Percentiles rank a stretch among this genome's conserved stretches.
phyloP scores from a whole-genome alignment of 2,888 invertebrate genomes.

The Gibbula magus region DNA sequence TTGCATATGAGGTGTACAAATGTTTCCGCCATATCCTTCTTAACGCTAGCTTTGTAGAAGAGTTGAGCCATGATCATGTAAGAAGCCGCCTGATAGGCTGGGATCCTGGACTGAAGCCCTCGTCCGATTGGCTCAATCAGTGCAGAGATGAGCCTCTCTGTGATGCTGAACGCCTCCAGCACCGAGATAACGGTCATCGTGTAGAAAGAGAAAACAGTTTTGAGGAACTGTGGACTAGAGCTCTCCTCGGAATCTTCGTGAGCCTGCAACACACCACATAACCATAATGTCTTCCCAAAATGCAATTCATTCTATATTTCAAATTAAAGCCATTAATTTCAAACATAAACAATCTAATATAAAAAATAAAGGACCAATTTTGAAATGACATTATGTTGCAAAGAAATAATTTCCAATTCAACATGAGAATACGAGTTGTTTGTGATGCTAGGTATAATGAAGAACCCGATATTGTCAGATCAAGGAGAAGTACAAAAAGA shows the following conservation, averaged over 20 bases:
- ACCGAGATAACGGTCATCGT: conserved; percentile 84
- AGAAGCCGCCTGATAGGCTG: conserved; percentile 84
- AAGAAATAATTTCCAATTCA: not conserved
- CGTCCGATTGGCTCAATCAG: conserved; percentile 84
- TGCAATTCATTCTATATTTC: too few relatives aligned
- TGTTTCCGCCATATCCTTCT: conserved; percentile 78
- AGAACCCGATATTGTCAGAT: not conserved
- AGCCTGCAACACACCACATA: conserved; percentile 26
- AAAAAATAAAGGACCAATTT: too few relatives aligned
- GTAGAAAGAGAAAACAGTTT: conserved; percentile 87
- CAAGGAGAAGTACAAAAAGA: not conserved
- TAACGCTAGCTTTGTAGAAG: conserved; percentile 81
- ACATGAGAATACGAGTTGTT: not conserved
- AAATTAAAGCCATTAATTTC: too few relatives aligned
- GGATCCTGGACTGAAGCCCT: conserved; percentile 81
- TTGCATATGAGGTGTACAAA: conserved; percentile 80
- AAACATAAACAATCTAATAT: too few relatives aligned
- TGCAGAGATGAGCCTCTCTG: conserved; percentile 82
- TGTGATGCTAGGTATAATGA: not conserved
- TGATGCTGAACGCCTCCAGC: conserved; percentile 71
- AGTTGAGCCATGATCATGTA: conserved; percentile 86
- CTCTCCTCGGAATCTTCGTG: conserved; percentile 29
- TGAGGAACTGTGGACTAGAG: conserved; percentile 74
- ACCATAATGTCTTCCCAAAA: too few relatives aligned
- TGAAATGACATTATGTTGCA: not conserved